A percentile compares a stretch with the other conserved stretches of the same genome.
Evolutionary conservation across 2,888 invertebrate species (phyloP).

Genomic region (Drosophila macrospina): DNA sequence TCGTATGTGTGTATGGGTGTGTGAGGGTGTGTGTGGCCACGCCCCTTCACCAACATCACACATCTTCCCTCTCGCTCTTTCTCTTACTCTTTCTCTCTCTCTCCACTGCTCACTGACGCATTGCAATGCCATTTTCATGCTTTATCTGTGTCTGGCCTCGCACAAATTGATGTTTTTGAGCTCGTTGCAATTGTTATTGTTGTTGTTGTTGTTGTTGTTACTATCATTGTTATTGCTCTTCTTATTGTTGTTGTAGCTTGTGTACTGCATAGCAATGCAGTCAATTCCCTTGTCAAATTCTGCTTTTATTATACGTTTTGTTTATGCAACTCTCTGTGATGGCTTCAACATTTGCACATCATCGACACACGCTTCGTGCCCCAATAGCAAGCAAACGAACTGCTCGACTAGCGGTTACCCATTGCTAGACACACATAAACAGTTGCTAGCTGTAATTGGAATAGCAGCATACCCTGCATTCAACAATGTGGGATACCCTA

Average conservation of each 20-base stretch:
- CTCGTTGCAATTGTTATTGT: conserved; percentile 15
- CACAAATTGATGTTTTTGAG: conserved; percentile 61
- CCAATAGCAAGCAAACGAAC: conserved; percentile 1
- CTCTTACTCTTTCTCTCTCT: neutral
- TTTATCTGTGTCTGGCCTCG: conserved; percentile 68
- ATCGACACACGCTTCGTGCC: conserved; percentile 30
- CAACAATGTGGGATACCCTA: no score
- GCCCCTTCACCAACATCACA: neutral
- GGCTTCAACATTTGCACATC: conserved; percentile 59
- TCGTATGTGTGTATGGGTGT: no score
- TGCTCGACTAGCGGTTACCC: conserved; percentile 3
- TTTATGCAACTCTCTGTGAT: conserved; percentile 30
- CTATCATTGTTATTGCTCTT: conserved; percentile 4
- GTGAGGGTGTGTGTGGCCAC: conserved; percentile 7
- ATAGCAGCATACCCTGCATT: no score
- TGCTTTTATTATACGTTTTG: conserved; percentile 62
- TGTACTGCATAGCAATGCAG: conserved; percentile 58
- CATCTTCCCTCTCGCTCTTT: neutral
- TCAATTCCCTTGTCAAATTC: conserved; percentile 73
- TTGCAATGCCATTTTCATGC: conserved; percentile 70
- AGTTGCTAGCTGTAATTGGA: no score
- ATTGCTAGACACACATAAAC: no score
- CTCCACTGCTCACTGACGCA: conserved; percentile 44
- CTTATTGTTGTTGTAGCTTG: conserved; percentile 8
- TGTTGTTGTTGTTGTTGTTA: conserved; percentile 9